Conservation (phyloP, 2,797 vertebrate genomes). For the Myripristis jacobus region DNA sequence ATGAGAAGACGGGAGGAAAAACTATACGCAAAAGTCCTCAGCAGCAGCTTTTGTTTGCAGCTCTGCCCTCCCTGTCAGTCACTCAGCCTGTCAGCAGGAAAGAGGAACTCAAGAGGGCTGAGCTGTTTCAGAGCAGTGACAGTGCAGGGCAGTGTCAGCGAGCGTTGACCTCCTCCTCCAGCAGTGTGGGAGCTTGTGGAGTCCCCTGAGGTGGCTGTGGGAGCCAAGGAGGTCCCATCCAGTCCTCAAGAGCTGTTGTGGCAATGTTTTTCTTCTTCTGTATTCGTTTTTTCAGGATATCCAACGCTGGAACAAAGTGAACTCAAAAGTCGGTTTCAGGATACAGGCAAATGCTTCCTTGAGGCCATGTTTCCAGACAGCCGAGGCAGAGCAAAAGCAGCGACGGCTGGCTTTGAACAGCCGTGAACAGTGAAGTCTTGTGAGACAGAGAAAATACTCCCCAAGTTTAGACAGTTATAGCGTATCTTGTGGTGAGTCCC, state of each 20-base stretch:
- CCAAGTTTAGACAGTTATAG: conserved; percentile 1
- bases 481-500: conserved; percentile 36
- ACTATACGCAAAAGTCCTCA: neutral
- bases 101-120: conserved; percentile 47
- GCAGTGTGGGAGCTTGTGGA: conserved; percentile 43
- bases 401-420: neutral
- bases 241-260: conserved; percentile 40
- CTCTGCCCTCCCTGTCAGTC: conserved; percentile 35
- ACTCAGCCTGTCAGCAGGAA: conserved; percentile 50
- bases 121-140: conserved; percentile 36
- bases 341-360: conserved; percentile 23
- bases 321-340: conserved; percentile 18
- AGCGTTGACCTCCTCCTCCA: conserved; percentile 64
- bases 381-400: no score
- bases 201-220: conserved; percentile 66
- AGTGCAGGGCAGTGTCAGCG: conserved; percentile 39
- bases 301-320: conserved; percentile 17
- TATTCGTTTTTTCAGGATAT: conserved; percentile 31
- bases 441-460: conserved; percentile 18
- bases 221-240: conserved; percentile 56
- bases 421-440: neutral
- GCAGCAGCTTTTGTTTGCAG: conserved; percentile 16
- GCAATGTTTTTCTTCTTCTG: neutral
- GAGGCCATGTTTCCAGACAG: conserved; percentile 7
- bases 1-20: conserved; percentile 19